A percentile compares a stretch with the other conserved stretches of the same genome.
Evolutionary conservation across 2,797 vertebrate species (phyloP).

Genomic region (Diplodus sargus): DNA sequence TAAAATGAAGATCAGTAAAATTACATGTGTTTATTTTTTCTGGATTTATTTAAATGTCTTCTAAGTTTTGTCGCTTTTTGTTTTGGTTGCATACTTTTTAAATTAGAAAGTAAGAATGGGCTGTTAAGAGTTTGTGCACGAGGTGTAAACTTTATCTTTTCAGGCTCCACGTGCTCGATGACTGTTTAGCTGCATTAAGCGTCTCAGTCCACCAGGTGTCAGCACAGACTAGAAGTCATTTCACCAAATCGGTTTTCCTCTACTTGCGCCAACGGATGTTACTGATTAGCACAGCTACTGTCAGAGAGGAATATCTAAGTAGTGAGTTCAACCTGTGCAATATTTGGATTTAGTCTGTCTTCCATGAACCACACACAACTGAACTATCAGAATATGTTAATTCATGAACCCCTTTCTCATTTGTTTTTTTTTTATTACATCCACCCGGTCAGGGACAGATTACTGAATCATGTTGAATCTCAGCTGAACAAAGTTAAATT

Average conservation of each 20-base stretch:
- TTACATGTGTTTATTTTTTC: not conserved
- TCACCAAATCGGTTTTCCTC: not conserved
- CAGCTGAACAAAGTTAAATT: constrained; percentile 1
- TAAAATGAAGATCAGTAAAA: not conserved
- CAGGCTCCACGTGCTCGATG: not conserved
- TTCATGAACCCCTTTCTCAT: not conserved
- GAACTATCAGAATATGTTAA: not conserved
- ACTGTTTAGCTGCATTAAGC: not conserved
- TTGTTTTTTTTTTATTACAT: not conserved
- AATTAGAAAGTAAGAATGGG: too few species aligned
- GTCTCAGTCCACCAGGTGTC: constrained; percentile 65
- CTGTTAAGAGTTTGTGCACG: too few species aligned
- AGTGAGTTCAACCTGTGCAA: not conserved
- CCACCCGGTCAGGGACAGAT: not conserved
- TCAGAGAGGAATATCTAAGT: not conserved
- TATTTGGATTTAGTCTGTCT: not conserved
- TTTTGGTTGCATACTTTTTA: too few species aligned
- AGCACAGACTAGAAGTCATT: constrained; percentile 58
- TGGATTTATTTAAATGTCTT: not conserved
- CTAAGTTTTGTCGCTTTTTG: not conserved
- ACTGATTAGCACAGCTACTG: not conserved
- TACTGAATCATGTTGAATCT: not conserved
- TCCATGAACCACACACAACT: not conserved
- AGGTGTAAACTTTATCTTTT: not conserved
- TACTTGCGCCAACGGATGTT: not conserved